Evolutionary conservation across 2,113 vertebrate species (phyloP).

Genomic region (Phaethornis superciliosus): DNA sequence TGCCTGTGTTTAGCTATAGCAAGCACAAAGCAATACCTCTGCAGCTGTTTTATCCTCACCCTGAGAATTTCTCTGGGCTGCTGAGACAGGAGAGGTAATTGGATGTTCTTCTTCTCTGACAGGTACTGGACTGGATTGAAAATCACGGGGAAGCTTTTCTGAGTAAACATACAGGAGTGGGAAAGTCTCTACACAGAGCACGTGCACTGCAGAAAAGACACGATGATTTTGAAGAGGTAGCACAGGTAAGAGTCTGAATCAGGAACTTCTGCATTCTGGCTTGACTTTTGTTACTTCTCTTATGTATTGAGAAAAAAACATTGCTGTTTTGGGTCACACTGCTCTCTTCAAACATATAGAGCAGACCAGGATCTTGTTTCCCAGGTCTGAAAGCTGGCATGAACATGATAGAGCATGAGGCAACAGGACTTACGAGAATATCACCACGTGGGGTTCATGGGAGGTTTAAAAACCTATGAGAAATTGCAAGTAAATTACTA

Average conservation of each 20-base stretch:
- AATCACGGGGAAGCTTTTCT: slow-evolving; percentile 96
- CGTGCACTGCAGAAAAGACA: slow-evolving; percentile 95
- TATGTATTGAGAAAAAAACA: not conserved
- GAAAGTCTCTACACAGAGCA: slow-evolving; percentile 93
- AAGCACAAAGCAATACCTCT: not conserved
- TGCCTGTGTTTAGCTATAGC: not conserved
- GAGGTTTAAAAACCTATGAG: not conserved
- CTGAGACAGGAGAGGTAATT: slow-evolving; percentile 43
- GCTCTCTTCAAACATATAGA: not conserved
- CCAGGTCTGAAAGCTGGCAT: not conserved
- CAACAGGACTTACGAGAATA: not conserved
- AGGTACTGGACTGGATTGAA: slow-evolving; percentile 99
- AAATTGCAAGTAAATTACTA: not conserved
- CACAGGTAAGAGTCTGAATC: slow-evolving; percentile 83
- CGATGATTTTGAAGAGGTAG: slow-evolving; percentile 97
- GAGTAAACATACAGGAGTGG: slow-evolving; percentile 96
- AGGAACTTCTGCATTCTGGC: not conserved
- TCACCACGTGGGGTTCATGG: not conserved
- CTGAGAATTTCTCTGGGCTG: not conserved
- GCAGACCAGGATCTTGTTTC: not conserved
- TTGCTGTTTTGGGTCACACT: not conserved
- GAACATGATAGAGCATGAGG: not conserved
- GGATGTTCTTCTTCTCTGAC: slow-evolving; percentile 46
- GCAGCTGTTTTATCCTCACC: not conserved
- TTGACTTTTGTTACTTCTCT: not conserved